A percentile compares a stretch with the other conserved stretches of the same genome.
Conservation (phyloP, 2,113 vertebrate genomes). For the Phaetusa simplex region DNA sequence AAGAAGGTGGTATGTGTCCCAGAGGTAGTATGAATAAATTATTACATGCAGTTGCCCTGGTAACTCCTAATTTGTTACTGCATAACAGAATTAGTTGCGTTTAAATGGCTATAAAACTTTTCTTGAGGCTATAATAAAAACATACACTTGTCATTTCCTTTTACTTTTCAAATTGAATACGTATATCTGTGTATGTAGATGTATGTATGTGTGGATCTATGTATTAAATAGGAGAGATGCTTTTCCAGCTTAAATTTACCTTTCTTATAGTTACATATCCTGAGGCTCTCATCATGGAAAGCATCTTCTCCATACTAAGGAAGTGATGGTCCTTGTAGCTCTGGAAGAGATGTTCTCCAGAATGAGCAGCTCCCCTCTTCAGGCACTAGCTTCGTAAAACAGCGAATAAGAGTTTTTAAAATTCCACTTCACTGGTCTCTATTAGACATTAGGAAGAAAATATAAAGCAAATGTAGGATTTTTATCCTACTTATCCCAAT, state of each 20-base stretch:
- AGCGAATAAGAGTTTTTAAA: neutral
- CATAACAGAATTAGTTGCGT: neutral
- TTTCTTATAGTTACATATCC: neutral
- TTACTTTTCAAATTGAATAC: neutral
- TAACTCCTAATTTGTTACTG: slow-evolving; percentile 35
- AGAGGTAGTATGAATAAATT: slow-evolving; percentile 3
- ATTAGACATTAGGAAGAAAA: neutral
- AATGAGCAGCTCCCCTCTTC: neutral
- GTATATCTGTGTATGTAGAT: accelerated
- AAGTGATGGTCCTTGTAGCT: neutral
- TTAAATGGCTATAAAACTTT: slow-evolving; percentile 18
- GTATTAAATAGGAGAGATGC: neutral
- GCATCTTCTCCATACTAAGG: neutral
- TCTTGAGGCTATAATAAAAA: neutral
- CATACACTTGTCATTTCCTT: neutral
- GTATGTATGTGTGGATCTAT: too few relatives aligned
- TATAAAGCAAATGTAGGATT: neutral
- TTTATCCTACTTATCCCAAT: neutral
- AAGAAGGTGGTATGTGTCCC: neutral
- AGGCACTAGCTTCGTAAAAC: neutral
- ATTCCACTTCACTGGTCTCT: neutral
- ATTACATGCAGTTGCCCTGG: slow-evolving; percentile 28
- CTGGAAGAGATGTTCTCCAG: neutral
- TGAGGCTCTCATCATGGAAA: neutral
- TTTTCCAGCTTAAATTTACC: neutral